A percentile compares a stretch with the other conserved stretches of the same genome.
Conservation (phyloP, 2,888 invertebrate species). For the Ormyrus rosae region DNA sequence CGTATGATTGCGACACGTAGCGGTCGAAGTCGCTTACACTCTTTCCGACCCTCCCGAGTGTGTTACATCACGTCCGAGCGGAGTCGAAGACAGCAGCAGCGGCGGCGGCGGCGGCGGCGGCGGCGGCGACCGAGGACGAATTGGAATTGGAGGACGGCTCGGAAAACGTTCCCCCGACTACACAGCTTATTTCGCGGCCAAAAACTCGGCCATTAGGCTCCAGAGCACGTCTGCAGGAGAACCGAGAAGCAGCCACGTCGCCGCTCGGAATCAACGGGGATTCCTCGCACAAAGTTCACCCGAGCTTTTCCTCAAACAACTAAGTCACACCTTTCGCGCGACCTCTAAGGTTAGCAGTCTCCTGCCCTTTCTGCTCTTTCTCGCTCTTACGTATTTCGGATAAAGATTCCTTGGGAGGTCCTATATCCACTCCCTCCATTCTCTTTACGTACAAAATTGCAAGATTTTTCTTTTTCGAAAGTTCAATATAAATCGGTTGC, state of each 20-base stretch:
- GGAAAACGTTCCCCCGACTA: conserved; percentile 26
- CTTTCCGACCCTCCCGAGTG: not conserved
- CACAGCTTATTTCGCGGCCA: conserved; percentile 43
- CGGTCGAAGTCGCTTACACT: conserved; percentile 11
- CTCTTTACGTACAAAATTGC: conserved; percentile 15
- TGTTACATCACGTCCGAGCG: not conserved
- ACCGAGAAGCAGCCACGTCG: conserved; percentile 39
- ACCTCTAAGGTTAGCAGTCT: not conserved
- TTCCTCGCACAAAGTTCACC: conserved; percentile 34
- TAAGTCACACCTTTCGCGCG: conserved; percentile 50
- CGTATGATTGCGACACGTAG: conserved; percentile 32
- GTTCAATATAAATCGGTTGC: too few relatives aligned
- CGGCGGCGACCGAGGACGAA: not conserved
- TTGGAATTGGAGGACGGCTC: not conserved
- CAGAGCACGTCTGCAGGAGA: conserved; percentile 37
- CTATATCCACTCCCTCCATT: not conserved
- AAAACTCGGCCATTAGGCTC: conserved; percentile 47
- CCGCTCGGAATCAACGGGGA: conserved; percentile 47
- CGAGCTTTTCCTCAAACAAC: conserved; percentile 50
- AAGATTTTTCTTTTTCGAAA: not conserved
- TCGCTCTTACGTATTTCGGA: conserved; percentile 16
- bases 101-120: not conserved
- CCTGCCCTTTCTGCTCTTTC: not conserved
- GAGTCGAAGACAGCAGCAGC: conserved; percentile 8
- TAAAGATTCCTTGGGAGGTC: conserved; percentile 5